These are phyloP conservation scores for Cotesia chilonis DNA, from an alignment of 1,140 invertebrate species.

Conservation along the genomic window DNA sequence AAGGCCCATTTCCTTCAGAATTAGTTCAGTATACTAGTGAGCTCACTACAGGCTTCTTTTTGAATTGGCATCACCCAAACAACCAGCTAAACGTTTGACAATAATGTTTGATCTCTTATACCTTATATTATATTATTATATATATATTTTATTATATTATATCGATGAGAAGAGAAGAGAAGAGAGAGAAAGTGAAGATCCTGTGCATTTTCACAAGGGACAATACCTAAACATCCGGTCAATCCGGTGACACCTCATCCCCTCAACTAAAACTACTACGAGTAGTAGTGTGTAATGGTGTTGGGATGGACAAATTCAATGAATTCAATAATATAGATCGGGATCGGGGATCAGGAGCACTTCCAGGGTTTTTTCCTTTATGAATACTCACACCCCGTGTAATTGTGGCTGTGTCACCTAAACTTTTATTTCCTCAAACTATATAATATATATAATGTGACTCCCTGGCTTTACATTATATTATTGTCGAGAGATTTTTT, in stretches of 20 bases:
- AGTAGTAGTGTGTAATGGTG: too few relatives aligned
- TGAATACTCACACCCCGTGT: conserved; percentile 10
- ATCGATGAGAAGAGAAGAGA: too few relatives aligned
- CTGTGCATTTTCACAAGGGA: conserved; percentile 6
- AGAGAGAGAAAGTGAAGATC: too few relatives aligned
- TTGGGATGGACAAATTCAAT: not conserved
- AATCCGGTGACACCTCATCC: conserved; percentile 16
- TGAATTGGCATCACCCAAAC: conserved; percentile 1
- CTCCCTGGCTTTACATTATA: conserved; percentile 13
- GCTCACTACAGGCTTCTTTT: not conserved
- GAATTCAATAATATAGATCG: conserved; percentile 11
- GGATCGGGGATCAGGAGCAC: conserved; percentile 8
- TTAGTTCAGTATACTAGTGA: not conserved
- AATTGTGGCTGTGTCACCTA: conserved; percentile 11
- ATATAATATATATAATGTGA: not conserved
- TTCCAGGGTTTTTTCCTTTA: not conserved
- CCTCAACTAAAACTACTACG: not conserved
- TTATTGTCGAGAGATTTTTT: not conserved
- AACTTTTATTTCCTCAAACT: conserved; percentile 4
- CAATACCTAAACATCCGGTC: conserved; percentile 19
- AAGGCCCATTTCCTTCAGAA: conserved; percentile 14
- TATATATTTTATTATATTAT: too few relatives aligned
- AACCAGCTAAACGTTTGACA: conserved; percentile 19
- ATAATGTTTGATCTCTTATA: not conserved
- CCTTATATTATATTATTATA: too few relatives aligned